Evolutionary conservation across 1,140 invertebrate species (phyloP).

Genomic region (Drosophila kepulauana): DNA sequence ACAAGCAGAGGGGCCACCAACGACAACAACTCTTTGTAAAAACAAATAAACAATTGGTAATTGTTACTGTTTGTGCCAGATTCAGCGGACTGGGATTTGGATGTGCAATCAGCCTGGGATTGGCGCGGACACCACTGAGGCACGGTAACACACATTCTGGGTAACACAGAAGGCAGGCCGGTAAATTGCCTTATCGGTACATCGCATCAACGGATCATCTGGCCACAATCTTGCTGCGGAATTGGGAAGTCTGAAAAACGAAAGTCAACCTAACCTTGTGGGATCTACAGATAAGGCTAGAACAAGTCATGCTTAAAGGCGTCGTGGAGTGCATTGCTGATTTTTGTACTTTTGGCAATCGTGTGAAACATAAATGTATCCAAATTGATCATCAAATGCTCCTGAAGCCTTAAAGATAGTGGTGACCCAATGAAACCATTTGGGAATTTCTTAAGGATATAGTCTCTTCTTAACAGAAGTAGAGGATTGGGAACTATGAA

Average conservation of each 20-base stretch:
- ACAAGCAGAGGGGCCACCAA: slow-evolving; percentile 30
- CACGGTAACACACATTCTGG: slow-evolving; percentile 67
- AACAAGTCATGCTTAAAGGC: background rate
- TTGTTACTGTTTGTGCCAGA: slow-evolving; percentile 70
- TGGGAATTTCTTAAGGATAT: slow-evolving; percentile 46
- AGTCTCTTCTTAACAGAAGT: background rate
- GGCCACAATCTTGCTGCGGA: slow-evolving; percentile 48
- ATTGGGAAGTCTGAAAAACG: slow-evolving; percentile 60
- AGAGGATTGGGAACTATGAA: slow-evolving; percentile 7
- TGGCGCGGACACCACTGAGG: slow-evolving; percentile 40
- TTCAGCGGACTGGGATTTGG: slow-evolving; percentile 45
- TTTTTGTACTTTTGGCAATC: slow-evolving; percentile 41
- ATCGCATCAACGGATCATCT: slow-evolving; percentile 15
- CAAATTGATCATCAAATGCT: slow-evolving; percentile 70
- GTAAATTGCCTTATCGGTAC: background rate
- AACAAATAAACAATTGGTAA: slow-evolving; percentile 80
- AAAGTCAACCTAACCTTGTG: slow-evolving; percentile 54
- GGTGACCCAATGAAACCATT: slow-evolving; percentile 62
- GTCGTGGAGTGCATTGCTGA: background rate
- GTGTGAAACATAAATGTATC: slow-evolving; percentile 69
- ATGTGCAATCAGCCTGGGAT: slow-evolving; percentile 14
- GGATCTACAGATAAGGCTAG: slow-evolving; percentile 4
- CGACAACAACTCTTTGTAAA: slow-evolving; percentile 60
- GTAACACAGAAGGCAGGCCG: background rate
- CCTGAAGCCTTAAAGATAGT: slow-evolving; percentile 36